Percentiles rank a stretch among this genome's conserved stretches.
phyloP scores from a whole-genome alignment of 2,888 invertebrate genomes.

The Eilema caniola region DNA sequence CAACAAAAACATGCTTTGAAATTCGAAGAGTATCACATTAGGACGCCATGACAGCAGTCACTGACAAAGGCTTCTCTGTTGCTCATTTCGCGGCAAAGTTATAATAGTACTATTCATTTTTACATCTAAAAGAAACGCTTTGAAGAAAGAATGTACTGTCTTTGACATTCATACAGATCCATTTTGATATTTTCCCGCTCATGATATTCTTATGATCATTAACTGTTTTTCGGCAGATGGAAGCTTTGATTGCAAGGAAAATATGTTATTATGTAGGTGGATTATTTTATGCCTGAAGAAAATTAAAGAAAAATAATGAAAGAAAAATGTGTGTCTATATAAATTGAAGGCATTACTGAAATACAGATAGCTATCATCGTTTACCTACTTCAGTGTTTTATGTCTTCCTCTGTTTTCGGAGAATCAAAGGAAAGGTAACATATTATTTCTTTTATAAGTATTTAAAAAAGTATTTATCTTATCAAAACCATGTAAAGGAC shows the following conservation, averaged over 20 bases:
- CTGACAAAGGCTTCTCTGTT: slow-evolving; percentile 36
- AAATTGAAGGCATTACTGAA: neutral
- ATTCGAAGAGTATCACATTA: slow-evolving; percentile 16
- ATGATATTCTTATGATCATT: slow-evolving; percentile 39
- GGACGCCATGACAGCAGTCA: slow-evolving; percentile 24
- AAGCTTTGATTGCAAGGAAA: slow-evolving; percentile 13
- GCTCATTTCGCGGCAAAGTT: slow-evolving; percentile 37
- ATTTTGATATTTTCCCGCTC: slow-evolving; percentile 47
- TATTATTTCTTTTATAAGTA: neutral
- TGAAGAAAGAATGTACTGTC: slow-evolving; percentile 47
- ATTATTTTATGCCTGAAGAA: neutral
- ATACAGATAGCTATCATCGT: neutral
- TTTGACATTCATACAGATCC: slow-evolving; percentile 53
- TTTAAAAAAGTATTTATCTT: neutral
- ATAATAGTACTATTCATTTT: slow-evolving; percentile 39
- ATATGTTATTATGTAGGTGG: slow-evolving; percentile 5
- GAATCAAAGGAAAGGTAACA: neutral
- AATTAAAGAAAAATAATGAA: neutral
- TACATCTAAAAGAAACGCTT: slow-evolving; percentile 44
- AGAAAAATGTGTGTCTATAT: neutral
- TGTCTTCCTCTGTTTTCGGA: neutral
- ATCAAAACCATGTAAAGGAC: neutral
- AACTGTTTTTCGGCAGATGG: slow-evolving; percentile 21
- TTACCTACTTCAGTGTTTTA: neutral
- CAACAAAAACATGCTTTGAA: slow-evolving; percentile 25